phyloP scores from a whole-genome alignment of 2,113 vertebrate species.

The Dipodomys merriami region DNA sequence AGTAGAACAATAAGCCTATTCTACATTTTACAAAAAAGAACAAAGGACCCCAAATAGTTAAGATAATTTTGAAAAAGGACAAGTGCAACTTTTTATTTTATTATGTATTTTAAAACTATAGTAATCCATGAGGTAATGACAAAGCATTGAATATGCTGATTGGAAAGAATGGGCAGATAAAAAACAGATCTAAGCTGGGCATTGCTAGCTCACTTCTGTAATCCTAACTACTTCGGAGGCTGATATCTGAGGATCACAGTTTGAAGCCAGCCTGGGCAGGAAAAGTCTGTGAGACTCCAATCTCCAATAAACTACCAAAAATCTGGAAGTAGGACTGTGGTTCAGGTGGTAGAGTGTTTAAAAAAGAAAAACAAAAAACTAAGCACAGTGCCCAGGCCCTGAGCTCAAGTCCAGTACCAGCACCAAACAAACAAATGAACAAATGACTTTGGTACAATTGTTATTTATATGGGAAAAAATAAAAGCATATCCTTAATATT shows the following conservation, averaged over 20 bases:
- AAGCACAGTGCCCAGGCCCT: too few species aligned
- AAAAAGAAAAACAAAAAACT: too few species aligned
- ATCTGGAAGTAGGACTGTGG: too few species aligned
- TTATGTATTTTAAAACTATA: not conserved
- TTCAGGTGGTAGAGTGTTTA: too few species aligned
- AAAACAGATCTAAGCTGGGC: not conserved
- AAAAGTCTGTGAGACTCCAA: too few species aligned
- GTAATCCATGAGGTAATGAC: not conserved
- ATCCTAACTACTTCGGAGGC: too few species aligned
- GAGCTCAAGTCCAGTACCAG: too few species aligned
- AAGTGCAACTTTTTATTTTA: conserved; percentile 1
- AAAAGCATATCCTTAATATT: not conserved
- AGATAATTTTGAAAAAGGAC: conserved; percentile 45
- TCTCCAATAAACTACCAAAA: too few species aligned
- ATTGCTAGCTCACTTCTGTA: too few species aligned
- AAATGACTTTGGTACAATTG: conserved; percentile 17
- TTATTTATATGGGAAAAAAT: not conserved
- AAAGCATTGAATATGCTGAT: not conserved
- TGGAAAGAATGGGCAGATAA: not conserved
- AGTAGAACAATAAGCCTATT: not conserved
- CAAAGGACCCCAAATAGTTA: not conserved
- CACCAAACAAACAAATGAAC: too few species aligned
- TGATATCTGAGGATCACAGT: too few species aligned
- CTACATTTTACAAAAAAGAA: conserved; percentile 25
- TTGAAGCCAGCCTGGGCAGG: too few species aligned